Conservation (phyloP, 2,888 invertebrate species). For the Phengaris alcon region DNA sequence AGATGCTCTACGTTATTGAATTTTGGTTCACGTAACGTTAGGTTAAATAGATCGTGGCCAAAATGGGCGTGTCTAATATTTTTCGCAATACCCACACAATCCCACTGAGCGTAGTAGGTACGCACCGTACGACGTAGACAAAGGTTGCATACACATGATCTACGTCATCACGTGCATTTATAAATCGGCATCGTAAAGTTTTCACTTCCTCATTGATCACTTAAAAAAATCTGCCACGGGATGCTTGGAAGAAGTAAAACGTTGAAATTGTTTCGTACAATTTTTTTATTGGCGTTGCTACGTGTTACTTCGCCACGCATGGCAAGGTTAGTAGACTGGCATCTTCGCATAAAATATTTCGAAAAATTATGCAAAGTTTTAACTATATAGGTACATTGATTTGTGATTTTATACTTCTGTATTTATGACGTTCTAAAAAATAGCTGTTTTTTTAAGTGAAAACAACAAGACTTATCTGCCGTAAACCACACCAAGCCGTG, state of each 20-base stretch:
- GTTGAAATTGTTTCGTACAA: too few species aligned
- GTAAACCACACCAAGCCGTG: not conserved
- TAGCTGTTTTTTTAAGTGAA: not conserved
- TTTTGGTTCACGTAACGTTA: conserved; percentile 3
- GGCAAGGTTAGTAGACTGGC: too few species aligned
- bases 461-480: not conserved
- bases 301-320: too few species aligned
- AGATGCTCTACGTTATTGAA: conserved; percentile 10
- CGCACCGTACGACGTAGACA: not conserved
- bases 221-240: too few species aligned
- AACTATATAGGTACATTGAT: too few species aligned
- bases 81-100: not conserved
- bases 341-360: too few species aligned
- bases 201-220: too few species aligned
- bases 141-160: not conserved
- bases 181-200: not conserved
- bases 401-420: too few species aligned
- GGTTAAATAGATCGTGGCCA: conserved; percentile 14
- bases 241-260: too few species aligned
- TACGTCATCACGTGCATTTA: not conserved
- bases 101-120: not conserved
- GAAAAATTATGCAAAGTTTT: too few species aligned
- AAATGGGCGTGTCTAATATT: conserved; percentile 23
- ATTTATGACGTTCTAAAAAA: too few species aligned
- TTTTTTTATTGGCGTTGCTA: too few species aligned